Evolutionary conservation across 2,113 vertebrate genomes (phyloP).

Genomic region (Fulica atra): DNA sequence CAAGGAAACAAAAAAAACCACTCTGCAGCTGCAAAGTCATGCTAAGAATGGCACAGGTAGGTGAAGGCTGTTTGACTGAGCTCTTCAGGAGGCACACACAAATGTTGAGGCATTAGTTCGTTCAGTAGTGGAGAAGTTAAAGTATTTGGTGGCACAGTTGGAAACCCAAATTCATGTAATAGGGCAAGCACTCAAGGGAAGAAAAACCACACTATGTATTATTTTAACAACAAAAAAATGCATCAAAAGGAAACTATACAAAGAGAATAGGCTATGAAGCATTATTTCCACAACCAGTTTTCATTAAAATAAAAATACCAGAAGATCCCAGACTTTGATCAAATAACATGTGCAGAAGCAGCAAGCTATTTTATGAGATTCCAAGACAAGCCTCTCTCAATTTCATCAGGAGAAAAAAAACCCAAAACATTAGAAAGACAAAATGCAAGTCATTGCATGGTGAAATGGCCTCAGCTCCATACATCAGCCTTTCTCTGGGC

Average conservation of each 20-base stretch:
- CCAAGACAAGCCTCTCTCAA: not conserved
- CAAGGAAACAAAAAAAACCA: not conserved
- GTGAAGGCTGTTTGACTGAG: not conserved
- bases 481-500: not conserved
- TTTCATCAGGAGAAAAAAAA: not conserved
- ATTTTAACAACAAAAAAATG: not conserved
- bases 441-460: not conserved
- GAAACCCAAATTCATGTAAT: not conserved
- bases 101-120: not conserved
- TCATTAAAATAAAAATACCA: slow-evolving; percentile 26
- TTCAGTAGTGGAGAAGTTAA: not conserved
- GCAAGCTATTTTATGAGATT: not conserved
- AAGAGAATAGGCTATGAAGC: not conserved
- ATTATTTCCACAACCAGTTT: not conserved
- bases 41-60: not conserved
- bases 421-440: not conserved
- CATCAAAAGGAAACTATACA: not conserved
- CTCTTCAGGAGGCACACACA: not conserved
- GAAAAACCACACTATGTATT: not conserved
- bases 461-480: not conserved
- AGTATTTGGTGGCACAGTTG: not conserved
- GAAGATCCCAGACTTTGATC: slow-evolving; percentile 1
- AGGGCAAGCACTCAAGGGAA: not conserved
- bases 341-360: not conserved
- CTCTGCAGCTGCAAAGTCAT: not conserved